These are phyloP conservation scores for Falco naumanni DNA, from an alignment of 2,797 vertebrate genomes.

Conservation along the genomic window DNA sequence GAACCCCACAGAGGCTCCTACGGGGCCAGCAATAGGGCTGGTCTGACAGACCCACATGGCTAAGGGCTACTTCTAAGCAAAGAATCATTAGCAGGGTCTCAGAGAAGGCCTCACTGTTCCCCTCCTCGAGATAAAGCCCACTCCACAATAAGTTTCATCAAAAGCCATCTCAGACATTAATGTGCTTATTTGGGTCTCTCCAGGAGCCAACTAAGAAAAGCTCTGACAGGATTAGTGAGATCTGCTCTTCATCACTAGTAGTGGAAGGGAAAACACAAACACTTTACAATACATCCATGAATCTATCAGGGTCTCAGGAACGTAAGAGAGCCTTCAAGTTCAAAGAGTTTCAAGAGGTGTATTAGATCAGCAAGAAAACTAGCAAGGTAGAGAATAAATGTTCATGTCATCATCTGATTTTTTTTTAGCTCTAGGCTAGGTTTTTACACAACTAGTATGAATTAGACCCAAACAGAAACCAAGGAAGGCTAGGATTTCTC, in stretches of 20 bases:
- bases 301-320: not conserved
- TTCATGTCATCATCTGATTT: not conserved
- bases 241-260: not conserved
- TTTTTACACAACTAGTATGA: not conserved
- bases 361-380: not conserved
- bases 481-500: not conserved
- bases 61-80: not conserved
- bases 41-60: not conserved
- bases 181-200: not conserved
- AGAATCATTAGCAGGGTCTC: not conserved
- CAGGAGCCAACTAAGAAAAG: not conserved
- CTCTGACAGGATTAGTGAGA: not conserved
- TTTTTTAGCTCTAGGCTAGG: not conserved
- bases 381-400: not conserved
- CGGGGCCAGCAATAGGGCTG: accelerated
- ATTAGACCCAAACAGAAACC: not conserved
- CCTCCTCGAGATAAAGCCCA: not conserved
- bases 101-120: not conserved
- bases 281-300: not conserved
- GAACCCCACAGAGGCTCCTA: not conserved
- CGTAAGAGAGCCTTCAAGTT: not conserved
- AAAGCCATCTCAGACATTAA: not conserved
- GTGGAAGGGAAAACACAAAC: not conserved
- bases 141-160: not conserved
- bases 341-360: not conserved